Evolutionary conservation across 2,888 invertebrate species (phyloP), one percentile per base, ranked within the genome.

Genomic region (Scaptomyza polygonia): DNA sequence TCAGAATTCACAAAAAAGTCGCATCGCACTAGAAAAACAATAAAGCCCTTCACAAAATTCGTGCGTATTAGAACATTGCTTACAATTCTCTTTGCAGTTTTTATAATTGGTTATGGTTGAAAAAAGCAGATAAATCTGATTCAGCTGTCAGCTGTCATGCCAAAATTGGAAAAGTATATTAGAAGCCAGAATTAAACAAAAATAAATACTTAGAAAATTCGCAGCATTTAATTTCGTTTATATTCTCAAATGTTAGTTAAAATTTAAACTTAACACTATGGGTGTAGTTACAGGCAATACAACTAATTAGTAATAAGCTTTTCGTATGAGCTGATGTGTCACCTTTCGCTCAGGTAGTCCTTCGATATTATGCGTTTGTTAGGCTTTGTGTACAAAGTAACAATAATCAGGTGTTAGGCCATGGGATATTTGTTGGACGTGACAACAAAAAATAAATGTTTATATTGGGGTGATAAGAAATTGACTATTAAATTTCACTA

Each of bases 271-370:
- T 18, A 76, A 40, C 9, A 34, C 59, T 71, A 51, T 16, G 27
- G 34, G 39, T 71, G 40, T 67, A 59, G 68, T 48, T 49, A 59
- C 70, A 78, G 70, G 78, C 81, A 79, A 56, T 58, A 54, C 21
- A 73, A 63, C 53, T 84, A 81, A 69, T 49, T 48, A 48, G 21
- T 86, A 87, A 87, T 67, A 83, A 83, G 82, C 82, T 62, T 85
- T 67, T 66, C 65, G 67, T 71, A 87, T 87, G 82, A 85, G 79
- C 82, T 82, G 88, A 87, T 82, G 88, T 83, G 82, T 77, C 87
- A 87, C 82, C 88, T 85, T 76, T 87, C 63, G 66, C 63, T 76
- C 64, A 85, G 82, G 61, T 78, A 52, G 64, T 86, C 87, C 65
- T 77, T 67, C 58, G 54, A 63, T 67, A 56, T 44, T 64, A 72